Evolutionary conservation across 23 tunicate genomes (phyloP).

Genomic region (Halocynthia roretzi): DNA sequence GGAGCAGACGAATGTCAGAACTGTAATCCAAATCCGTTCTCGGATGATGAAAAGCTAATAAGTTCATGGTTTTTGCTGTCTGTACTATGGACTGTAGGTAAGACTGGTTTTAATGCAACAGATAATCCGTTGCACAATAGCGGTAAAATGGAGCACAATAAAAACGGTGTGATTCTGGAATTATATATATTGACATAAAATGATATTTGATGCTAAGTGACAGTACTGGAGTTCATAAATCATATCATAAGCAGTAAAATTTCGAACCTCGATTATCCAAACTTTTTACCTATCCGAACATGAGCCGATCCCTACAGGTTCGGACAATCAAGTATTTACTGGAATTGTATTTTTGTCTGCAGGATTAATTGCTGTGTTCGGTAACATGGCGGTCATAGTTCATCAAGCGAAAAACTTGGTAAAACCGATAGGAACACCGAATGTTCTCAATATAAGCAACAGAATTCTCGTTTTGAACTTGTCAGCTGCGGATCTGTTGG

Average conservation of each 20-base stretch:
- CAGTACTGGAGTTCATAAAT: no score
- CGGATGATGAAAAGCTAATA: slow-evolving; percentile 31
- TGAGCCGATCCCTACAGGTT: not conserved
- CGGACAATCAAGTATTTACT: not conserved
- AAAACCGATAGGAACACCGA: not conserved
- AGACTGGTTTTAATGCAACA: not conserved
- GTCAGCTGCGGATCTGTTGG: slow-evolving; percentile 25
- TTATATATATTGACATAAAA: no score
- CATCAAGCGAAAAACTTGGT: slow-evolving; percentile 22
- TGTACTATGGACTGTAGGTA: slow-evolving; percentile 42
- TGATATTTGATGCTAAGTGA: no score
- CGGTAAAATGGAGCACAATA: no score
- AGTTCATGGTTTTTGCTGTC: slow-evolving; percentile 20
- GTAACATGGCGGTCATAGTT: slow-evolving; percentile 32
- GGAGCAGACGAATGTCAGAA: slow-evolving; percentile 54
- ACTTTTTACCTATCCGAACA: not conserved
- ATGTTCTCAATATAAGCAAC: slow-evolving; percentile 21
- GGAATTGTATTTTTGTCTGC: not conserved
- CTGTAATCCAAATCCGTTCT: slow-evolving; percentile 37
- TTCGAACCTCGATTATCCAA: no score
- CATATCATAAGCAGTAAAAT: no score
- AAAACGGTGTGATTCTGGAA: no score
- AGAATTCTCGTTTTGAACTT: slow-evolving; percentile 42
- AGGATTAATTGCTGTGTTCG: slow-evolving; percentile 40
- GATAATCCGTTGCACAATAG: not conserved